Base-by-base conservation (phyloP, 2,888 invertebrate genomes). In the Synergus itoensis region DNA sequence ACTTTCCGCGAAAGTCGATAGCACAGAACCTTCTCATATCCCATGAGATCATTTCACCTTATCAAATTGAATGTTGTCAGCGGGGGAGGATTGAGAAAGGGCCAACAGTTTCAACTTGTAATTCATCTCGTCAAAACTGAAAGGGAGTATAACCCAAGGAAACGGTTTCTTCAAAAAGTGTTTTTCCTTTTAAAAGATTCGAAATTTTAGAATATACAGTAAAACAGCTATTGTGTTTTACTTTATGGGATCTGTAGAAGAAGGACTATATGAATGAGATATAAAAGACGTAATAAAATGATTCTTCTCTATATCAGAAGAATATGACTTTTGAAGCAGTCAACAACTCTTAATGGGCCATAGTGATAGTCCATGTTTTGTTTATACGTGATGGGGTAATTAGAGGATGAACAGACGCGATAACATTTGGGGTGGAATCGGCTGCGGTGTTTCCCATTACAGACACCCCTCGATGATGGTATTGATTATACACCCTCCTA, bases 401-500 rank as follows among this genome's bases (percentile, higher is more conserved):
- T 78, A 76, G 81, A 78, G 79, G 81, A 80, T 80, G 79, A 79
- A 77, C 48, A 48, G 77, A 81, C 48, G 78, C 79, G 82, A 79
- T 81, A 82, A 80, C 80, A 76, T 21, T 63, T 62, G 77, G 78
- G 82, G 84, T 83, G 81, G 81, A 84, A 80, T 81, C 83, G 82
- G 82, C 81, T 85, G 84, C 80, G 86, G 86, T 85, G 86, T 88
- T 89, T 87, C 86, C 87, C 84, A 87, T 88, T 87, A 87, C 85
- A 82, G 82, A 87, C 88, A 86, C 87, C 89, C 89, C 88, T 86
- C 85, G 84, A 87, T 87, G 87, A 86, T 86, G 84, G 84, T 90
- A 90, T 90, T 90, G 90, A 90, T 90, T 90, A 90, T 90, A 89
- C 89, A 90, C 88, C 86, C 87, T 85, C 84, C 83, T 82, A 85